Base-by-base conservation (phyloP, 2,888 invertebrate species). In the Belgica antarctica region DNA sequence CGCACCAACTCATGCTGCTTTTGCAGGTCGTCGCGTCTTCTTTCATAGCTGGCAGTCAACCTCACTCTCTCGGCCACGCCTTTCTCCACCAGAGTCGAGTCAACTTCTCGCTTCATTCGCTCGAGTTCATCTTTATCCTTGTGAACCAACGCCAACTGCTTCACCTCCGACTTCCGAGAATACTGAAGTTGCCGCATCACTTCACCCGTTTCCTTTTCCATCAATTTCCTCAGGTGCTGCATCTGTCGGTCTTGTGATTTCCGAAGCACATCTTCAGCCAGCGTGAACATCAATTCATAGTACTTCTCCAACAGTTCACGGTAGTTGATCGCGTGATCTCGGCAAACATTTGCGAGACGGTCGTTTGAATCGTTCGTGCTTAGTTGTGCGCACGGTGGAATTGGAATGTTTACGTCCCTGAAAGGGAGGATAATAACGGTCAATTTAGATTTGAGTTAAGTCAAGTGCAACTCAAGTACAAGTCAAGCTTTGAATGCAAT, bases 1-100 rank as follows among this genome's bases (percentile, higher is more conserved):
- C 86, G 85, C 72, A 94, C 87, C 12, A 86, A 84, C 76, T 92
- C 91, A 79, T 94, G 94, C 73, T 89, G 85, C 72, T 87, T 86
- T 77, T 88, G 88, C 36, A 94, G 81, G 73, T 89, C 89, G 74
- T 89, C 87, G 74, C 86, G 86, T 71, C 89, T 87, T 75, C 86
- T 86, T 74, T 92, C 89, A 77, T 88, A 92, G 72, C 88, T 83
- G 77, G 89, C 85, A 74, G 88, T 89, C 75, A 94, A 83, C 71
- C 90, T 86, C 73, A 90, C 89, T 71, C 95, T 86, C 80, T 96
- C 96, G 72, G 89, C 88, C 63, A 96, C 96, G 47, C 94, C 96
- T 72, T 91, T 88, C 75, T 91, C 91, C 73, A 96, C 94, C 5
- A 94, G 77, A 1, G 79, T 79, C 71, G 79, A 79, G 70, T 78